A percentile compares a stretch with the other conserved stretches of the same genome.
These are phyloP conservation scores for Myiopsitta monachus DNA, from an alignment of 2,113 vertebrate species.

Conservation along the genomic window DNA sequence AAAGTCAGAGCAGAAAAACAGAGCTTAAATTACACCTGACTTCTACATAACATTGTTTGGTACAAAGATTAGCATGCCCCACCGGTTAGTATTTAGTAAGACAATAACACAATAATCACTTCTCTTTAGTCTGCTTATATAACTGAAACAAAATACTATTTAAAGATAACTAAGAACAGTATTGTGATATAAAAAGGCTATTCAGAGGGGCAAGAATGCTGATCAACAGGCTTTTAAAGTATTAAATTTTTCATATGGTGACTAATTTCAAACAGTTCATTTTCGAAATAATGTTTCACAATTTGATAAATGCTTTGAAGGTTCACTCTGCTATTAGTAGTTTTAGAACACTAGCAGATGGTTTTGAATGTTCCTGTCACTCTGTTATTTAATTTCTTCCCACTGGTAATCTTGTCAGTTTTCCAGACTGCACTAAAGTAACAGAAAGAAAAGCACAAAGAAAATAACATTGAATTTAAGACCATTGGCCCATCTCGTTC, in stretches of 20 bases:
- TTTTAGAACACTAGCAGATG: not conserved
- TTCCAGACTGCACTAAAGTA: not conserved
- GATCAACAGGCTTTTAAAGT: not conserved
- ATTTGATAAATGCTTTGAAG: not conserved
- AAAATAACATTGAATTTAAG: not conserved
- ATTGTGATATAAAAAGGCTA: not conserved
- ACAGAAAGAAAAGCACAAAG: not conserved
- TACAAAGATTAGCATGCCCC: not conserved
- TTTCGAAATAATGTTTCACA: not conserved
- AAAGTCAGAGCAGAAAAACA: not conserved
- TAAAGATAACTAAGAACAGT: not conserved
- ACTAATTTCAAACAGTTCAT: not conserved
- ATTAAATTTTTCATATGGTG: not conserved
- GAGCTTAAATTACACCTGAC: not conserved
- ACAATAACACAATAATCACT: not conserved
- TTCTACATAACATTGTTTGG: not conserved
- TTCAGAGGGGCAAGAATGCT: not conserved
- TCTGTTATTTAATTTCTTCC: not conserved
- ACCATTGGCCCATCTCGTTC: not conserved
- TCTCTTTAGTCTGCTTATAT: not conserved
- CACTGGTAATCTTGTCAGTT: not conserved
- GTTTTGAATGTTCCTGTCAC: not conserved
- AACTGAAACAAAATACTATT: not conserved
- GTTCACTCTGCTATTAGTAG: not conserved
- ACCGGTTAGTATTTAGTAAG: not conserved